A percentile compares a stretch with the other conserved stretches of the same genome.
Evolutionary conservation across 2,113 vertebrate genomes (phyloP).

Genomic region (Gnathonemus longibarbis): DNA sequence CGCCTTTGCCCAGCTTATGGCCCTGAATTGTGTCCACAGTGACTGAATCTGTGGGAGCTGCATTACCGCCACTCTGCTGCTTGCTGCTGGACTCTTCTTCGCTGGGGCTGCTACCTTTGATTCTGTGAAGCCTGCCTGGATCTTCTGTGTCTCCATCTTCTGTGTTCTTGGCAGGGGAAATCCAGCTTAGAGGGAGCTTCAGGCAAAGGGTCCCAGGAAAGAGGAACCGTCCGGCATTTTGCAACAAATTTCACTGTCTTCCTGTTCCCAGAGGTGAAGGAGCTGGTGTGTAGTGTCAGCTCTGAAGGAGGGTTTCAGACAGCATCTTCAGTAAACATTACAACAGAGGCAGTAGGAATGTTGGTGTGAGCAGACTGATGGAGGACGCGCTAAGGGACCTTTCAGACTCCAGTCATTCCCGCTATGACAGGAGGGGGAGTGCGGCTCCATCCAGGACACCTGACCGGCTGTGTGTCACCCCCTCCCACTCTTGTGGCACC

Average conservation of each 20-base stretch:
- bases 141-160: background rate
- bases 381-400: background rate
- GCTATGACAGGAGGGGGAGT: background rate
- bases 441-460: background rate
- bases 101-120: background rate
- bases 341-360: background rate
- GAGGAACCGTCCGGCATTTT: background rate
- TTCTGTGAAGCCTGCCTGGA: background rate
- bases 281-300: background rate
- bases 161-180: background rate
- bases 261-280: background rate
- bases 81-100: background rate
- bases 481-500: constrained; percentile 57
- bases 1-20: background rate
- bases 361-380: background rate
- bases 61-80: background rate
- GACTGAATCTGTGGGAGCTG: background rate
- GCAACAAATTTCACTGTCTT: background rate
- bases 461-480: background rate
- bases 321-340: background rate
- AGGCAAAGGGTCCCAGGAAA: background rate
- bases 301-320: background rate
- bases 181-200: background rate
- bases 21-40: background rate
- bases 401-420: background rate